phyloP scores from a whole-genome alignment of 1,140 invertebrate species.

The Drosophila melanica region DNA sequence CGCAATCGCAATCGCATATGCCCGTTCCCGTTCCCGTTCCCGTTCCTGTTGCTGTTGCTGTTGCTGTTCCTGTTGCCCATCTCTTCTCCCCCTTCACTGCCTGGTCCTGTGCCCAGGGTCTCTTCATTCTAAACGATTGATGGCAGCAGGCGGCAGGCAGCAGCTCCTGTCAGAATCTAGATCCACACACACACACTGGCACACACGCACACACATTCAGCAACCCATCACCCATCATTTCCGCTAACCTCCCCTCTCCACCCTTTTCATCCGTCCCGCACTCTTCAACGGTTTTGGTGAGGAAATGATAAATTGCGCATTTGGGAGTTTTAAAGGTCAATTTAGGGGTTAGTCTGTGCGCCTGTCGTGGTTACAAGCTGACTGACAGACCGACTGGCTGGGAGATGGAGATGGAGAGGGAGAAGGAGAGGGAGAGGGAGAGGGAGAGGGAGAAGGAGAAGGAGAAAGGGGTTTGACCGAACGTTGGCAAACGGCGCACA shows the following conservation, averaged over 20 bases:
- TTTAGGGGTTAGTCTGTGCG: slow-evolving; percentile 75
- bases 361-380: slow-evolving; percentile 47
- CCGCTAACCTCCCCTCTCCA: too few relatives aligned
- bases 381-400: slow-evolving; percentile 49
- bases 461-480: slow-evolving; percentile 8
- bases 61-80: not conserved
- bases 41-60: not conserved
- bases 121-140: slow-evolving; percentile 74
- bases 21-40: not conserved
- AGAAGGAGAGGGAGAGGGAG: too few relatives aligned
- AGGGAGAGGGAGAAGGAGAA: too few relatives aligned
- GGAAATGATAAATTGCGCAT: slow-evolving; percentile 84
- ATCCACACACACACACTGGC: slow-evolving; percentile 19
- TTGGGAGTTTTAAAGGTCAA: slow-evolving; percentile 84
- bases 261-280: not conserved
- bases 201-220: slow-evolving; percentile 20
- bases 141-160: slow-evolving; percentile 51
- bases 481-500: not conserved
- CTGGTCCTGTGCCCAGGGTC: slow-evolving; percentile 31
- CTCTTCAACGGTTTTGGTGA: slow-evolving; percentile 43
- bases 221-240: slow-evolving; percentile 7
- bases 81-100: not conserved
- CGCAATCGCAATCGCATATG: slow-evolving; percentile 32
- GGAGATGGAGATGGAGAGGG: not conserved
- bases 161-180: slow-evolving; percentile 49